A percentile compares a stretch with the other conserved stretches of the same genome.
Evolutionary conservation across 2,888 invertebrate species (phyloP).

Genomic region (Syritta pipiens): DNA sequence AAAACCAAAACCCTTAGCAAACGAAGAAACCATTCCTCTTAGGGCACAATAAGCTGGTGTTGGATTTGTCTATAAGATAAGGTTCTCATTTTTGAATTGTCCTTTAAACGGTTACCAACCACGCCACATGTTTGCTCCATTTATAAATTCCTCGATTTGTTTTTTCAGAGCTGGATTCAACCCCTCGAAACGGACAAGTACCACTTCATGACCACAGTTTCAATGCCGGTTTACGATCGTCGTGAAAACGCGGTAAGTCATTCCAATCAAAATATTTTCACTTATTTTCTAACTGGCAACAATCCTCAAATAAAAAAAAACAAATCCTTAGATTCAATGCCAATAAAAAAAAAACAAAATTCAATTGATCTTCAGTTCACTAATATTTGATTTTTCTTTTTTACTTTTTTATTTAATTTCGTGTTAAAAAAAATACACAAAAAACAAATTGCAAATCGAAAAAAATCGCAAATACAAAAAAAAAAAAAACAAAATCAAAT

Average conservation of each 20-base stretch:
- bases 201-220: conserved; percentile 94
- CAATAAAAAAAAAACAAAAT: conserved; percentile 28
- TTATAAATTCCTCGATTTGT: no score
- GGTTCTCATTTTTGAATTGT: no score
- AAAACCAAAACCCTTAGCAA: no score
- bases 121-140: no score
- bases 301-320: conserved; percentile 31
- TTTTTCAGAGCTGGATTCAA: conserved; percentile 76
- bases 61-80: no score
- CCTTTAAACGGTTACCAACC: no score
- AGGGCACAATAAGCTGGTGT: no score
- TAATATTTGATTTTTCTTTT: conserved; percentile 32
- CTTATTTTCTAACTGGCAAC: neutral
- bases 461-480: neutral
- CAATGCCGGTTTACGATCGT: conserved; percentile 95
- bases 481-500: conserved; percentile 20
- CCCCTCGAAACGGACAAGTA: conserved; percentile 82
- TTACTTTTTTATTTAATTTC: neutral
- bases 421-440: neutral
- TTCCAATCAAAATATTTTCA: neutral
- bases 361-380: conserved; percentile 19
- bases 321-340: conserved; percentile 48
- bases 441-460: conserved; percentile 1
- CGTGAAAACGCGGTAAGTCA: conserved; percentile 89
- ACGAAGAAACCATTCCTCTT: no score